Conservation (phyloP, 2,888 invertebrate genomes). For the Hemicrepidius hirtus region DNA sequence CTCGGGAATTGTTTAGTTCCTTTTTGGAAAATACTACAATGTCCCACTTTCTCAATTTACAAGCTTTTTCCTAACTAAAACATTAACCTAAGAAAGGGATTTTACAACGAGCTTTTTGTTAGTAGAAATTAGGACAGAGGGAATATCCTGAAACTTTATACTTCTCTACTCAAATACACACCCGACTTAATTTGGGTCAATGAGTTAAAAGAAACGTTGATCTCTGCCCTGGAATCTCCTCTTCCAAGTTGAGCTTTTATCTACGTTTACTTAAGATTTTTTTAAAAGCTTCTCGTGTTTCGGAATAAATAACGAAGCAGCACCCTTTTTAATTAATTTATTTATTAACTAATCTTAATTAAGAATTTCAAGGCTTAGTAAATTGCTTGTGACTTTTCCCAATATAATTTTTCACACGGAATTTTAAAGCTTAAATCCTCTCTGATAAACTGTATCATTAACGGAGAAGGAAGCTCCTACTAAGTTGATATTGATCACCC, state of each 20-base stretch:
- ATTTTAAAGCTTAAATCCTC: background rate
- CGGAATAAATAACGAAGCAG: background rate
- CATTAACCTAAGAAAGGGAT: too few species aligned
- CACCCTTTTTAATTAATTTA: constrained; percentile 1
- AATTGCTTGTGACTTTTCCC: background rate
- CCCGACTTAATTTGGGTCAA: constrained; percentile 1
- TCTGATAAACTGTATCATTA: constrained; percentile 18
- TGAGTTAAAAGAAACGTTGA: constrained; percentile 23
- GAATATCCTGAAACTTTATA: constrained; percentile 12
- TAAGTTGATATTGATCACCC: constrained; percentile 25
- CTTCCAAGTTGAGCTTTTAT: background rate
- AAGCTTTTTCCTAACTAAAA: too few species aligned
- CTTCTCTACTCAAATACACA: constrained; percentile 5
- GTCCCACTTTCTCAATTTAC: too few species aligned
- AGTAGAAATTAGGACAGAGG: background rate
- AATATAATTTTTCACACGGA: constrained; percentile 9
- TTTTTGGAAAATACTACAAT: background rate
- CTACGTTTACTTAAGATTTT: background rate
- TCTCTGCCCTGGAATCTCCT: constrained; percentile 4
- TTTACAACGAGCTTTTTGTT: background rate
- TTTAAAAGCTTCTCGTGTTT: background rate
- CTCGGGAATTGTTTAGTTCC: background rate
- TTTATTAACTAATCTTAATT: background rate
- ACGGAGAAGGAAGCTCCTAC: background rate
- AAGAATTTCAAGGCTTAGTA: background rate